Conservation (phyloP, 2,113 vertebrate species). For the Neofelis nebulosa region DNA sequence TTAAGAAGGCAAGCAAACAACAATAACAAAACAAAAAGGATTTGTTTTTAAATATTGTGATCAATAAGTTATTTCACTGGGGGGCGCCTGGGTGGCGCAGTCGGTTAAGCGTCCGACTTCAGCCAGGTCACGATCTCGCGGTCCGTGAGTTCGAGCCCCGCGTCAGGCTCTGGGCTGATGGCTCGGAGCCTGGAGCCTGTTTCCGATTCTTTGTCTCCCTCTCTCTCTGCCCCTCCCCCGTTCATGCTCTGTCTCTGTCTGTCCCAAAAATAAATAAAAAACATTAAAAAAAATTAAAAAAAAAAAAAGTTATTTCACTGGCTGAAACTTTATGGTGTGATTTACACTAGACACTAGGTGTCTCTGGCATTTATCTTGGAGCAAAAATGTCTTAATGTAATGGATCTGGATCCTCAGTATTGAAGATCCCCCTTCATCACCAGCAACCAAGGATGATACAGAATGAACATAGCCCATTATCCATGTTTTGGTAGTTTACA, state of each 20-base stretch:
- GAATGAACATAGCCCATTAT: background rate
- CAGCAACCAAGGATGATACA: background rate
- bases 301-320: conserved; percentile 39
- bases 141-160: too few relatives aligned
- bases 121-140: too few relatives aligned
- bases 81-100: too few relatives aligned
- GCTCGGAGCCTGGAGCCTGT: too few relatives aligned
- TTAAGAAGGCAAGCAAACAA: background rate
- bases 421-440: background rate
- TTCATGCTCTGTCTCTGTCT: too few relatives aligned
- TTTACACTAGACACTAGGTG: background rate
- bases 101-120: too few relatives aligned
- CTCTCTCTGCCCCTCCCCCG: too few relatives aligned
- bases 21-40: background rate
- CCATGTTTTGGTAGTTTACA: background rate
- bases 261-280: too few relatives aligned
- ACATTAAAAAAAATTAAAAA: too few relatives aligned
- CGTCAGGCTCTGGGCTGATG: too few relatives aligned
- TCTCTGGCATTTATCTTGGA: background rate
- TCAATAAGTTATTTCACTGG: conserved; percentile 24
- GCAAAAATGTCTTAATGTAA: background rate
- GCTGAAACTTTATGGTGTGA: background rate
- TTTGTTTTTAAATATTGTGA: conserved; percentile 21
- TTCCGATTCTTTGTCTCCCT: too few relatives aligned
- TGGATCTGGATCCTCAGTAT: background rate